Percentiles rank a stretch among this genome's conserved stretches.
Conservation (phyloP, 2,888 invertebrate genomes). For the Pachydiplax longipennis region DNA sequence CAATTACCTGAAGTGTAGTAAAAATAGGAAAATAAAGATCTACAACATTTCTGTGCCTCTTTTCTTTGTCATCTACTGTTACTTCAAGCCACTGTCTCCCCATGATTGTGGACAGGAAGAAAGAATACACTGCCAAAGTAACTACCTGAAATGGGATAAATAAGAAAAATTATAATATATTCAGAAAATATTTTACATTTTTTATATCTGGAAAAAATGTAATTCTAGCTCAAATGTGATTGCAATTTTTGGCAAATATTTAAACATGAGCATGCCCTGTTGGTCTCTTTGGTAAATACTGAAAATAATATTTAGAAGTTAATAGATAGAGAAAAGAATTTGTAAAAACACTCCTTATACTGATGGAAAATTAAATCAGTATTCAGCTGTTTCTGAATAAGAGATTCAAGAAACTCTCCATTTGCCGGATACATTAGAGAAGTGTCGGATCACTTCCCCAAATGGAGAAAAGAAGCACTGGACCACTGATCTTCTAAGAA, state of each 20-base stretch:
- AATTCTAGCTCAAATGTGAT: neutral
- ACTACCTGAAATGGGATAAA: slow-evolving; percentile 68
- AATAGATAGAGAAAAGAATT: no score
- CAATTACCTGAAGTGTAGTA: slow-evolving; percentile 78
- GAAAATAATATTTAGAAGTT: no score
- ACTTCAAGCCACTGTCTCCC: slow-evolving; percentile 86
- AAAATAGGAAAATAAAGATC: slow-evolving; percentile 92
- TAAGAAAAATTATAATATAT: neutral
- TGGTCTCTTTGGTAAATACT: no score
- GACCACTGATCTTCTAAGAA: no score
- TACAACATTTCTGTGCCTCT: slow-evolving; percentile 62
- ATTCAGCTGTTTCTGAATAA: no score
- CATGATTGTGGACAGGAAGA: slow-evolving; percentile 86
- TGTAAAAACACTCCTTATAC: no score
- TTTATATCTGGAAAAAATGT: neutral
- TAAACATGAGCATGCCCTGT: neutral
- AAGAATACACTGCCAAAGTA: slow-evolving; percentile 90
- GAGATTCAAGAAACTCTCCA: no score
- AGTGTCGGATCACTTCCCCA: no score
- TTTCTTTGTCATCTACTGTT: slow-evolving; percentile 54
- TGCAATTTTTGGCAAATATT: neutral
- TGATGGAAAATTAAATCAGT: no score
- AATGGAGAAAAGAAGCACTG: no score
- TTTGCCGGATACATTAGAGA: no score
- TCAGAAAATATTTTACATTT: neutral